Base-by-base conservation (phyloP, 1,140 invertebrate species). In the Drosophila jambulina region DNA sequence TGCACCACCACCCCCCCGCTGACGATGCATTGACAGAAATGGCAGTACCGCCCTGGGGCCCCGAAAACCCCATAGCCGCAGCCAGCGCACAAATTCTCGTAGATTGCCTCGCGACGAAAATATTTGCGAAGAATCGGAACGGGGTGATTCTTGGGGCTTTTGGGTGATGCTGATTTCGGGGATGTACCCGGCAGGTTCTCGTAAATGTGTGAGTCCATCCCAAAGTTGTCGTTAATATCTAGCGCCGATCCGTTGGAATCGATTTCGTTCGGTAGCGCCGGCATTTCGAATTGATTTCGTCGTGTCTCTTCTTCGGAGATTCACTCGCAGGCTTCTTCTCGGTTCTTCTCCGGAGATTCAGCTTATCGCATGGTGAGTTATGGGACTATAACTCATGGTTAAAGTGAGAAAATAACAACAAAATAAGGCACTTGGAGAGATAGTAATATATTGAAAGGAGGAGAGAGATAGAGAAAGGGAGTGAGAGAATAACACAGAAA, bases 21-120 rank as follows among this genome's bases (percentile, higher is more conserved):
- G 1, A 91, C 81, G 42, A 92, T 78, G 53, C 80, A 92, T 75
- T 88, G 80, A 27, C 91, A 92, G 70, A 92, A 92, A 51, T 90
- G 72, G 29, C 91, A 92, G 56, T 91, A 87, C 2, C 65, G 77
- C n/a, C 91, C 91, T 51, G 80, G 76, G n/a, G 91, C 86, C 3
- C 61, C 84, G 40, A 92, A 92, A 6, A 92, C 87, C 3, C 91
- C 91, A 38, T 92, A 92, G 43, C 91, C 91, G 36, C 91, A 92
- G 54, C 91, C 91, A 23, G 77, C 80, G 43, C 91, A 92, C n/a
- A 92, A 34, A 80, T 92, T 92, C 62, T 92, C 91, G 57, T 92
- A 92, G 68, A 91, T 86, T 12, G 69, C 70, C 57, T 79, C 87
- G 40, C 79, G 75, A 8, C 72, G 80, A 75, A 92, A 92, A 57